Evolutionary conservation across 2,797 vertebrate species (phyloP), one percentile per base, ranked within the genome.

Genomic region (Erethizon dorsatum): DNA sequence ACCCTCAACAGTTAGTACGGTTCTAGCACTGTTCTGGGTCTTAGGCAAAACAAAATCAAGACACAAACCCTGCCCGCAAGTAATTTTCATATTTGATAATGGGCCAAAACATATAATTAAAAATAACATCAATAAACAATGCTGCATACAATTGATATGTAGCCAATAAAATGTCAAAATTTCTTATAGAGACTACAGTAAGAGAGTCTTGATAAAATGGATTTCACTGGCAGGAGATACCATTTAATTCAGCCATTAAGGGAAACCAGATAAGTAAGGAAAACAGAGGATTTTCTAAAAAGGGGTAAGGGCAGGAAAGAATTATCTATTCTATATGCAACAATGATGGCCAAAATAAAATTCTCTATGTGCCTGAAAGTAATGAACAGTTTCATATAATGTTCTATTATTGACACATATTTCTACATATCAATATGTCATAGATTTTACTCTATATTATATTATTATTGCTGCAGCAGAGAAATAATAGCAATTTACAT

Each of bases 11-110:
- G 47, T 83, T 80, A 92, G 18, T 59, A 87, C 85, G 90, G 13
- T 69, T 67, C 47, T 90, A 69, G 54, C 63, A 83, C 47, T 59
- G 3, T 37, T 83, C 61, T 69, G 80, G 18, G 41, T 61, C 45
- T 88, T 63, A 95, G 41, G 41, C 26, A 57, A 90, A 96, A 73
- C 20, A 78, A 94, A 41, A 91, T 26, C 15, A 88, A 89, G n/a
- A 95, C 12, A 90, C 9, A 90, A 77, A 80, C 54, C 54, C 82
- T 90, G 24, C 52, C 85, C 31, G 94, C 28, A 59, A 71, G 67
- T 73, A 88, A 92, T 92, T 96, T 96, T 71, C 41, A 95, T 63
- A 80, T 33, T 95, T 94, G 28, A 77, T 92, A 92, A 90, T 75
- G 52, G 50, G 24, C 88, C 6, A 57, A 93, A 71, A 84, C 41